phyloP scores from a whole-genome alignment of 1,140 invertebrate genomes.

The Hestina assimilis region DNA sequence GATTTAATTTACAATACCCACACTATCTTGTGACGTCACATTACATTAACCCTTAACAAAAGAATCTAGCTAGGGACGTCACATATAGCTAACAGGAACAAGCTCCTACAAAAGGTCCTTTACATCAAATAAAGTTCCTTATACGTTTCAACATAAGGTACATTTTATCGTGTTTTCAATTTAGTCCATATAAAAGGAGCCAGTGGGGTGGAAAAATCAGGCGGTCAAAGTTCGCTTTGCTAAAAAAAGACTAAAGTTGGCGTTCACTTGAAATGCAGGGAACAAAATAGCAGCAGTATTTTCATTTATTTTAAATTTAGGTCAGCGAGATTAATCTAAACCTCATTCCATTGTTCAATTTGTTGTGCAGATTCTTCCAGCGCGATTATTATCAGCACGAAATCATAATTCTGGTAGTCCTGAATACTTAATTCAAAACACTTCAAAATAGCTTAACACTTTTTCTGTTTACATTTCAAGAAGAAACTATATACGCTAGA shows the following conservation, averaged over 20 bases:
- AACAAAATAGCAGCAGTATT: conserved; percentile 10
- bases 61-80: not conserved
- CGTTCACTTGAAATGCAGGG: conserved; percentile 12
- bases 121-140: not conserved
- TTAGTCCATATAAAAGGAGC: conserved; percentile 8
- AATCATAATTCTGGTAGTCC: not conserved
- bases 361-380: not conserved
- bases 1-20: not conserved
- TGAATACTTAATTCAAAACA: no score
- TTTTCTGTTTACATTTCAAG: no score
- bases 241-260: conserved; percentile 12
- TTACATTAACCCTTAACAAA: conserved; percentile 3
- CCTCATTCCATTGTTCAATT: conserved; percentile 18
- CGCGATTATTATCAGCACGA: not conserved
- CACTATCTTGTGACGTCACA: not conserved
- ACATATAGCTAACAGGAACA: not conserved
- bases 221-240: conserved; percentile 12
- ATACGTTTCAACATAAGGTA: not conserved
- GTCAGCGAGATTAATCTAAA: conserved; percentile 18
- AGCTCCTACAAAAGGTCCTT: conserved; percentile 1
- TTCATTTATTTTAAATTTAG: conserved; percentile 20
- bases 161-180: conserved; percentile 5
- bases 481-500: no score
- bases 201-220: conserved; percentile 15
- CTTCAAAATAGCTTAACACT: no score